phyloP scores from a whole-genome alignment of 1,140 invertebrate genomes.

The Drosophila simulans region DNA sequence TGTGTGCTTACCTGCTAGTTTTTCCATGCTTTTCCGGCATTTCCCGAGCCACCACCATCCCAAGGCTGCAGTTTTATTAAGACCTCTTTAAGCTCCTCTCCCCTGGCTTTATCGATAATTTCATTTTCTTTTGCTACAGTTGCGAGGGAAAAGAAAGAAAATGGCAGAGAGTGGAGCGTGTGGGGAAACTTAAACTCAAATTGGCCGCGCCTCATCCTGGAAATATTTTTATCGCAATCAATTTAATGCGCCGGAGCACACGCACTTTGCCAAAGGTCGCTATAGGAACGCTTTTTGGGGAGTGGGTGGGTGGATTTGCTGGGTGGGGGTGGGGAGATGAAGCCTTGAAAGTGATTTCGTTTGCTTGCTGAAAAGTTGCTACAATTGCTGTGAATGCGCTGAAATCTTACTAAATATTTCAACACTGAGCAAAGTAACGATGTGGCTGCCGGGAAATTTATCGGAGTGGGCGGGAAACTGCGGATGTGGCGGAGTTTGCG shows the following conservation, averaged over 20 bases:
- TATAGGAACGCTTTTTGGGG: constrained; percentile 44
- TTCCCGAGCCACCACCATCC: constrained; percentile 55
- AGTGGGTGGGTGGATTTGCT: constrained; percentile 10
- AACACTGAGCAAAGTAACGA: constrained; percentile 43
- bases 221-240: constrained; percentile 76
- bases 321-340: background rate
- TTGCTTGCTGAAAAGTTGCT: constrained; percentile 59
- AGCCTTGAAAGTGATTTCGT: constrained; percentile 55
- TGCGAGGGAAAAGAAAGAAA: constrained; percentile 17
- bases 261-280: constrained; percentile 67
- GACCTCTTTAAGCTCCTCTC: constrained; percentile 2
- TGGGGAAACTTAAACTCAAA: constrained; percentile 30
- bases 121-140: constrained; percentile 48
- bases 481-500: background rate
- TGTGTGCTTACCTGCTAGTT: constrained; percentile 25
- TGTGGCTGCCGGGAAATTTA: constrained; percentile 11
- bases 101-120: constrained; percentile 44
- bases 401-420: constrained; percentile 80
- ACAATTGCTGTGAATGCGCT: constrained; percentile 58
- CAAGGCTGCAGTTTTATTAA: constrained; percentile 68
- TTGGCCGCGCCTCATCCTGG: constrained; percentile 45
- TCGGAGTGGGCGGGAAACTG: too few relatives aligned
- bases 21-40: constrained; percentile 36
- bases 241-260: constrained; percentile 74
- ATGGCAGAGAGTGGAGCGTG: background rate